Conservation (phyloP, 1,140 invertebrate species). For the Drosophila sulfurigaster region DNA sequence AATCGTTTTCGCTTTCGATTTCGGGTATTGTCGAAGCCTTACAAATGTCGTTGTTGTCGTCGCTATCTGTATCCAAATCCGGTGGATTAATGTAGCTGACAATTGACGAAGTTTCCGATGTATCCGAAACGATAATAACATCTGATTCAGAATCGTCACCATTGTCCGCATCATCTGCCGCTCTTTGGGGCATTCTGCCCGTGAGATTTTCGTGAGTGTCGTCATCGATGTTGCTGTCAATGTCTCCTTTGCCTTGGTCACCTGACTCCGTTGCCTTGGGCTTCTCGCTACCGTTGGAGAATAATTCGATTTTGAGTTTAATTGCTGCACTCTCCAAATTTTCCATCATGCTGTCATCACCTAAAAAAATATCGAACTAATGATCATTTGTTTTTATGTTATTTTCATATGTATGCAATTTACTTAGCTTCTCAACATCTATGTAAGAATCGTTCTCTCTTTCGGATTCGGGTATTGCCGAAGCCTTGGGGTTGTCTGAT, state of each 20-base stretch:
- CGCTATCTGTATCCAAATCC: background rate
- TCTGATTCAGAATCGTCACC: constrained; percentile 43
- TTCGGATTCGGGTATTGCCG: constrained; percentile 33
- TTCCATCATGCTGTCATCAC: background rate
- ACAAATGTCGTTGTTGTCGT: background rate
- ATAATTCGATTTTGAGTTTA: too few relatives aligned
- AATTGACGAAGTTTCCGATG: constrained; percentile 17
- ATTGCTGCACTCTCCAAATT: too few relatives aligned
- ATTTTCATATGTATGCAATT: background rate
- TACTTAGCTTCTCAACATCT: constrained; percentile 16
- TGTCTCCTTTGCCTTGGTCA: too few relatives aligned
- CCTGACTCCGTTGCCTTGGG: too few relatives aligned
- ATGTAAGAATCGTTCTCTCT: background rate
- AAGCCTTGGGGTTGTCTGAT: background rate
- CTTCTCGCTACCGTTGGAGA: too few relatives aligned
- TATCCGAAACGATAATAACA: constrained; percentile 32
- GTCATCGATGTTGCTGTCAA: too few relatives aligned
- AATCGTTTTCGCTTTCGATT: constrained; percentile 11
- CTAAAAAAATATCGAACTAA: background rate
- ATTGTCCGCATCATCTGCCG: constrained; percentile 35
- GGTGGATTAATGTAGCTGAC: constrained; percentile 15
- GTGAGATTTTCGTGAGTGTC: constrained; percentile 26
- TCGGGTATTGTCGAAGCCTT: constrained; percentile 26
- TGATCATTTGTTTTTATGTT: background rate
- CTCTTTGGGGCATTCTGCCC: constrained; percentile 49